phyloP scores from a whole-genome alignment of 2,113 vertebrate genomes.

The Scatophagus argus region DNA sequence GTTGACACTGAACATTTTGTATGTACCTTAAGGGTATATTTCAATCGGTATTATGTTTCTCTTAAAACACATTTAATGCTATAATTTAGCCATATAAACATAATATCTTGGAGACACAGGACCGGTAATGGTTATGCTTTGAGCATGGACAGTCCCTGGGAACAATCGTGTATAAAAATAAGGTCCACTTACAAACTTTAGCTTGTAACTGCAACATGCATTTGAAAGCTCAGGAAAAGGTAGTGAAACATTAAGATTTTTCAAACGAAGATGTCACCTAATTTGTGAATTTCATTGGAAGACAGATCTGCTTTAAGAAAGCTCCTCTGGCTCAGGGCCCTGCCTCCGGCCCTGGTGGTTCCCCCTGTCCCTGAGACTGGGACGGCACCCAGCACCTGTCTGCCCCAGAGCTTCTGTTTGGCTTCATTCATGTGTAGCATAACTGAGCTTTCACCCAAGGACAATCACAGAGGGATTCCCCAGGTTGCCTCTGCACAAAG shows the following conservation, averaged over 20 bases:
- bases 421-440: conserved; percentile 77
- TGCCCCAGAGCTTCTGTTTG: conserved; percentile 61
- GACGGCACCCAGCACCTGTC: conserved; percentile 73
- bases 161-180: too few relatives aligned
- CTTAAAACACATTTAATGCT: too few relatives aligned
- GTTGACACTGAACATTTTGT: too few relatives aligned
- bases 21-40: too few relatives aligned
- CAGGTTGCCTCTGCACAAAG: conserved; percentile 2
- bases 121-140: too few relatives aligned
- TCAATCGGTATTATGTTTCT: too few relatives aligned
- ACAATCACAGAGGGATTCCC: conserved; percentile 73
- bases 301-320: conserved; percentile 23
- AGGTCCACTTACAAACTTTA: too few relatives aligned
- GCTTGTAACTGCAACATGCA: background rate
- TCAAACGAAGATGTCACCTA: too few relatives aligned
- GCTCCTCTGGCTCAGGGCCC: conserved; percentile 36
- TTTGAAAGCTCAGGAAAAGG: background rate
- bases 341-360: conserved; percentile 16
- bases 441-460: conserved; percentile 69
- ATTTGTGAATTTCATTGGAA: background rate
- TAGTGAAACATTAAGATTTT: background rate
- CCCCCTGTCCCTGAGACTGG: conserved; percentile 47
- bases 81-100: too few relatives aligned
- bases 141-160: too few relatives aligned
- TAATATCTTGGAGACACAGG: too few relatives aligned